Conservation (phyloP, 1,140 invertebrate species). For the Mya arenaria region DNA sequence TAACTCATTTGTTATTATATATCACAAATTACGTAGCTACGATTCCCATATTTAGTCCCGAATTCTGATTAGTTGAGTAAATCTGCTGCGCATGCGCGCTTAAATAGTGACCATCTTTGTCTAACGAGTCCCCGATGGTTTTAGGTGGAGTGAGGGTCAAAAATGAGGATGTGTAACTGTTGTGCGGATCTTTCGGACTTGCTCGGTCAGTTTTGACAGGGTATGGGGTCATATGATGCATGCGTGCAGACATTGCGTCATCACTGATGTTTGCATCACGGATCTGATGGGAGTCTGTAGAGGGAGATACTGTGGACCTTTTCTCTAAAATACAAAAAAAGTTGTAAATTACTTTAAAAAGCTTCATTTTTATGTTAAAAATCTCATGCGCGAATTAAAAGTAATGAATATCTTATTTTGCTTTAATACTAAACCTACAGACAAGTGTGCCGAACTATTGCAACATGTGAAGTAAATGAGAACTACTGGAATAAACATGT, state of each 20-base stretch:
- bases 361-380: no score
- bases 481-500: no score
- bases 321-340: conserved; percentile 26
- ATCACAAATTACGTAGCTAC: conserved; percentile 46
- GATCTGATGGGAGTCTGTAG: not conserved
- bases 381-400: no score
- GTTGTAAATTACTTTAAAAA: not conserved
- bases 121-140: conserved; percentile 33
- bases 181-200: conserved; percentile 48
- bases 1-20: no score
- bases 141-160: conserved; percentile 52
- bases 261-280: conserved; percentile 10
- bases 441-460: no score
- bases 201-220: conserved; percentile 43
- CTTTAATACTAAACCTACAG: no score
- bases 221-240: conserved; percentile 54
- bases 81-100: conserved; percentile 50
- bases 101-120: conserved; percentile 47
- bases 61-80: conserved; percentile 24
- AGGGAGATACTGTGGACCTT: conserved; percentile 25
- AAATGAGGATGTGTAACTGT: conserved; percentile 49
- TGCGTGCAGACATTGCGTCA: conserved; percentile 38
- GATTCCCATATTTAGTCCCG: conserved; percentile 55
- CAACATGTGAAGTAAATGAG: no score
- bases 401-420: no score